Conservation (phyloP, 2,797 vertebrate species). For the Esox lucius region DNA sequence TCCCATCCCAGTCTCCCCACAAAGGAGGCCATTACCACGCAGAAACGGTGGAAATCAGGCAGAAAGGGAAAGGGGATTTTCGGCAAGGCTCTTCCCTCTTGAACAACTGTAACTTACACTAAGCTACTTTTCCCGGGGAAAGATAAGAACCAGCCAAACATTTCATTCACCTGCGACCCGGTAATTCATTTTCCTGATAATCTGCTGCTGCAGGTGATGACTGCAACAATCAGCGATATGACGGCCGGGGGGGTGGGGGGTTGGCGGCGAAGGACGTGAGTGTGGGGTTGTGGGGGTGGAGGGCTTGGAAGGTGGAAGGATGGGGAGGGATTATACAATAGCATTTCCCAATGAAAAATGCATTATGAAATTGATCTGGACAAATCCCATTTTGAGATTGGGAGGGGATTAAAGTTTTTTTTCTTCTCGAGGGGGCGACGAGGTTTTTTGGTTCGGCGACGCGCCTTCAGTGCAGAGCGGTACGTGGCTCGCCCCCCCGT, state of each 20-base stretch:
- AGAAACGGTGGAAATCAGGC: conserved; percentile 51
- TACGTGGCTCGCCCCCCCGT: background rate
- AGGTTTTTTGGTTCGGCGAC: background rate
- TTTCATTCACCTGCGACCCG: conserved; percentile 70
- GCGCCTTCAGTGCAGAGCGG: background rate
- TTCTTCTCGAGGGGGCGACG: background rate
- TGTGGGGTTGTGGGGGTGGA: background rate
- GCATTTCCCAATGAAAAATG: conserved; percentile 71
- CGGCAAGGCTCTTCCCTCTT: conserved; percentile 44
- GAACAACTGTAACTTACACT: conserved; percentile 41
- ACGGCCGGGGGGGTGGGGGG: conserved; percentile 28
- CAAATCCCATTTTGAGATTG: conserved; percentile 68
- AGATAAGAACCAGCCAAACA: conserved; percentile 61
- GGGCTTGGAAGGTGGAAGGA: too few relatives aligned
- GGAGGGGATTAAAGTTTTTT: conserved; percentile 48
- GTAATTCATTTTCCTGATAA: conserved; percentile 73
- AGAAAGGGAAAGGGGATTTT: conserved; percentile 65
- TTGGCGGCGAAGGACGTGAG: conserved; percentile 28
- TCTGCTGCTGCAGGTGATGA: conserved; percentile 65
- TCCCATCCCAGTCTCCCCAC: conserved; percentile 64
- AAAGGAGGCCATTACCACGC: conserved; percentile 71
- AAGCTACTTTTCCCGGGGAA: conserved; percentile 55
- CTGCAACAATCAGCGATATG: conserved; percentile 60
- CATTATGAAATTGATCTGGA: conserved; percentile 69
- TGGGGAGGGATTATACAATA: conserved; percentile 61